Evolutionary conservation across 2,113 vertebrate species (phyloP).

Genomic region (Isichthys henryi): DNA sequence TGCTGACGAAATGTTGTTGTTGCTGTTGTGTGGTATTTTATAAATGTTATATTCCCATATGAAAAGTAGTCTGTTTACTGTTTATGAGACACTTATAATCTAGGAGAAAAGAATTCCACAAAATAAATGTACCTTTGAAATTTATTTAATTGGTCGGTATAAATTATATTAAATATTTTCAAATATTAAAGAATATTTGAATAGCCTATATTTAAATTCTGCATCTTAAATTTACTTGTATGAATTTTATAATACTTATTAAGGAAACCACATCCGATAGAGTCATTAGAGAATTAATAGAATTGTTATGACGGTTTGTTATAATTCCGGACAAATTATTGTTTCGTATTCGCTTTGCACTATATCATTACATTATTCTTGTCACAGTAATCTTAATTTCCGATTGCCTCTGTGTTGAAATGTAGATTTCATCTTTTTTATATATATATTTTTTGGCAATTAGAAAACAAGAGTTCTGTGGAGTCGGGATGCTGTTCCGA

Average conservation of each 20-base stretch:
- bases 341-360: background rate
- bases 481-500: conserved; percentile 37
- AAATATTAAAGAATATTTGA: background rate
- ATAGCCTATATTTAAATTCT: background rate
- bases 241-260: background rate
- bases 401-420: background rate
- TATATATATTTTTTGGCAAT: background rate
- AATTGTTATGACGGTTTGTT: background rate
- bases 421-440: background rate
- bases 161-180: background rate
- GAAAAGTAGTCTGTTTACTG: background rate
- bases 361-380: background rate
- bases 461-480: conserved; percentile 45
- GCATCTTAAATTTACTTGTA: background rate
- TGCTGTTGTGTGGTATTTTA: background rate
- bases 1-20: background rate
- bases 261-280: background rate
- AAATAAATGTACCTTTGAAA: background rate
- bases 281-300: background rate
- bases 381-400: background rate
- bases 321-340: background rate
- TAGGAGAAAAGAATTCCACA: background rate
- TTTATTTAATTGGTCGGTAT: background rate
- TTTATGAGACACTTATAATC: background rate
- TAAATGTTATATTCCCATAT: background rate